Percentiles rank a stretch among this genome's conserved stretches.
Conservation (phyloP, 2,888 invertebrate genomes). For the Drosophila formosana region DNA sequence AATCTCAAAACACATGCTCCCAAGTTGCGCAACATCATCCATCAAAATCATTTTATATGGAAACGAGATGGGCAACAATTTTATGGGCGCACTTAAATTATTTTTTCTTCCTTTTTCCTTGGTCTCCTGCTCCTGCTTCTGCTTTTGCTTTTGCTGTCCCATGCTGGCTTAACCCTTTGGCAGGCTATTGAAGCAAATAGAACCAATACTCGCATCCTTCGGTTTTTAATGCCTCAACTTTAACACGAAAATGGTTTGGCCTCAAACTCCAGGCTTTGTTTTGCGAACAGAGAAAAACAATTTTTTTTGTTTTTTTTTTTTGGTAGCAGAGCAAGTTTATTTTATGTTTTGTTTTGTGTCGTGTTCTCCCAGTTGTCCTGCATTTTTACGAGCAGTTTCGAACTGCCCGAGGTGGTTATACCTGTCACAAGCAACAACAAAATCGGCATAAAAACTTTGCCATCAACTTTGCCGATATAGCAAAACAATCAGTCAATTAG, state of each 20-base stretch:
- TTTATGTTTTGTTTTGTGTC: constrained; percentile 48
- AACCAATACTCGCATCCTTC: constrained; percentile 17
- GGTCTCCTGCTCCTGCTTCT: neutral
- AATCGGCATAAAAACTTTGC: constrained; percentile 32
- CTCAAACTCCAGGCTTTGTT: constrained; percentile 44
- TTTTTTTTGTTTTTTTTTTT: constrained; percentile 28
- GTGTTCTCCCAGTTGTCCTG: constrained; percentile 22
- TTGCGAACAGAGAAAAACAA: constrained; percentile 24
- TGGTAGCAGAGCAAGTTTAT: constrained; percentile 52
- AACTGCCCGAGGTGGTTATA: constrained; percentile 29
- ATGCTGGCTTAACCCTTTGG: constrained; percentile 63
- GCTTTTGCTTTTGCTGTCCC: constrained; percentile 3
- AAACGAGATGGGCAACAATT: constrained; percentile 71
- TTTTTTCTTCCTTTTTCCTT: constrained; percentile 10
- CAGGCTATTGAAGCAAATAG: constrained; percentile 20
- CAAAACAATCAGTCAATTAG: constrained; percentile 15
- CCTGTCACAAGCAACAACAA: constrained; percentile 35
- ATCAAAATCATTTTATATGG: constrained; percentile 81
- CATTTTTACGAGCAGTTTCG: constrained; percentile 64
- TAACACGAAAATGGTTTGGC: constrained; percentile 47
- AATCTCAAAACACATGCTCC: constrained; percentile 77
- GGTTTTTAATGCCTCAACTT: constrained; percentile 70
- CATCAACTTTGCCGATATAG: constrained; percentile 15
- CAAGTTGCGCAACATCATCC: constrained; percentile 79
- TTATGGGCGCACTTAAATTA: constrained; percentile 59